Evolutionary conservation across 2,888 invertebrate species (phyloP).

Genomic region (Tridacna crocea): DNA sequence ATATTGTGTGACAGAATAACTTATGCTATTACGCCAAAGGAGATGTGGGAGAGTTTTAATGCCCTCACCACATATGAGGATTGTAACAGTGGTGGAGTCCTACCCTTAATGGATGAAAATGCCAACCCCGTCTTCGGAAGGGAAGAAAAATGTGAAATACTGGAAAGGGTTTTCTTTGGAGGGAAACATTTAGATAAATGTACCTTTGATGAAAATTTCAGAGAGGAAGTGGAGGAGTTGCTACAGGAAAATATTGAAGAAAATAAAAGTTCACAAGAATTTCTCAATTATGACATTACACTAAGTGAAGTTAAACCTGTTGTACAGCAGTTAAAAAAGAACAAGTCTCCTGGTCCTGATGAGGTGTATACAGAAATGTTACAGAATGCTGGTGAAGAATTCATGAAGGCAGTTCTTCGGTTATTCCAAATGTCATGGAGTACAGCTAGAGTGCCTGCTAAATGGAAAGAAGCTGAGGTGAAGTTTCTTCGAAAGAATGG

Average conservation of each 20-base stretch:
- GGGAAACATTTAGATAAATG: slow-evolving; percentile 8
- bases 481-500: slow-evolving; percentile 27
- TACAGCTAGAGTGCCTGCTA: not conserved
- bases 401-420: slow-evolving; percentile 24
- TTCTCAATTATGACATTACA: slow-evolving; percentile 22
- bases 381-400: slow-evolving; percentile 22
- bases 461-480: slow-evolving; percentile 25
- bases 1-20: slow-evolving; percentile 17
- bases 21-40: no score
- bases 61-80: slow-evolving; percentile 25
- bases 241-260: not conserved
- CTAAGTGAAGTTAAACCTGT: slow-evolving; percentile 17
- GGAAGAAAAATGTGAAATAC: slow-evolving; percentile 18
- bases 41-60: slow-evolving; percentile 28
- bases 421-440: slow-evolving; percentile 21
- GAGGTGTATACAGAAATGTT: no score
- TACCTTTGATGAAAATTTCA: no score
- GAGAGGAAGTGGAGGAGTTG: not conserved
- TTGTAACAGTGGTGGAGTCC: slow-evolving; percentile 1
- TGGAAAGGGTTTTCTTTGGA: slow-evolving; percentile 25
- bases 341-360: slow-evolving; percentile 15
- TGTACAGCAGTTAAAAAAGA: slow-evolving; percentile 18
- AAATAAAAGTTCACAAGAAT: not conserved
- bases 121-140: slow-evolving; percentile 2
- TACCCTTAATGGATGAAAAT: slow-evolving; percentile 14